Percentiles rank a stretch among this genome's conserved stretches.
phyloP scores from a whole-genome alignment of 64 coral and sea anemone species.

The Actinia tenebrosa region DNA sequence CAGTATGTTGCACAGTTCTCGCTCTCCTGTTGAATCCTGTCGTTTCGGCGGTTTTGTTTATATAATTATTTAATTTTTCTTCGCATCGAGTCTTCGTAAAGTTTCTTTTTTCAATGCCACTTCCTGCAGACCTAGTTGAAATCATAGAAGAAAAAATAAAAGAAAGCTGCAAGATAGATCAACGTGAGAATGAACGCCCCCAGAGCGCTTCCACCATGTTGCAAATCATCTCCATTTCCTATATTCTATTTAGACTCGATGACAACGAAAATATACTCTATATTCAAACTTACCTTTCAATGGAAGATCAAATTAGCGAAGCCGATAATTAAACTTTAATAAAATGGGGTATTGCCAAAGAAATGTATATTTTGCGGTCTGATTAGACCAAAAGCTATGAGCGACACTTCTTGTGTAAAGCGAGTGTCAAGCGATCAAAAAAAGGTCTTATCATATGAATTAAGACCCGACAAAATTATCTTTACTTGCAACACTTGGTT shows the following conservation, averaged over 20 bases:
- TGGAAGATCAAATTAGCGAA: neutral
- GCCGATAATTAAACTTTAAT: constrained; percentile 16
- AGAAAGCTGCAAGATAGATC: neutral
- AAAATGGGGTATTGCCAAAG: neutral
- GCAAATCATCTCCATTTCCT: neutral
- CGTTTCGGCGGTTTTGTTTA: neutral
- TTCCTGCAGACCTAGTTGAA: neutral
- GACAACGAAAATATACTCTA: neutral
- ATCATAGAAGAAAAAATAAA: neutral
- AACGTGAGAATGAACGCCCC: neutral
- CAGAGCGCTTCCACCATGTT: neutral
- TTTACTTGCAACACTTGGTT: neutral
- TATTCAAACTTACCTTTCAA: constrained; percentile 1
- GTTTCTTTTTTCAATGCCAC: neutral
- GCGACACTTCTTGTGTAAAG: neutral
- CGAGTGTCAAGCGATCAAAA: neutral
- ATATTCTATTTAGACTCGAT: neutral
- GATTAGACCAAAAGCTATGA: neutral
- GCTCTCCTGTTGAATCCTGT: neutral
- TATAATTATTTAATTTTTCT: neutral
- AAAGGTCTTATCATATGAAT: neutral
- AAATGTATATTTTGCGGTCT: constrained; percentile 9
- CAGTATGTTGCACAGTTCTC: neutral
- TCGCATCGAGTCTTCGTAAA: neutral
- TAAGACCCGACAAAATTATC: constrained; percentile 1